Evolutionary conservation across 2,888 invertebrate genomes (phyloP).

Genomic region (Ectropis crepuscularia): DNA sequence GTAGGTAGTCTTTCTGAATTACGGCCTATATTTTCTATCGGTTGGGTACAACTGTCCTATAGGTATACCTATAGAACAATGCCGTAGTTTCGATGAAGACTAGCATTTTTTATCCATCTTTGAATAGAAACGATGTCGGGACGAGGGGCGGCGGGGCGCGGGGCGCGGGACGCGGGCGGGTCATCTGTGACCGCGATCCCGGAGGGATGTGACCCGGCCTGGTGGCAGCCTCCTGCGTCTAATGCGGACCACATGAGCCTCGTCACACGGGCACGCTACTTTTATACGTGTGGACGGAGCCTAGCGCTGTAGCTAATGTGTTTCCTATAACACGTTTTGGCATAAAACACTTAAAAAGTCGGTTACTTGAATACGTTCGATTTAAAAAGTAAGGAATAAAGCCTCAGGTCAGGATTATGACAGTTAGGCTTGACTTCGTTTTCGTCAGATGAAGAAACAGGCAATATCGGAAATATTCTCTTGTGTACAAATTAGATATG

Average conservation of each 20-base stretch:
- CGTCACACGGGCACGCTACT: slow-evolving; percentile 3
- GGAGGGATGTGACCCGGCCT: slow-evolving; percentile 30
- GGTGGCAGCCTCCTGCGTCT: slow-evolving; percentile 30
- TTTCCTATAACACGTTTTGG: too few relatives aligned
- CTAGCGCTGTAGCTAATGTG: too few relatives aligned
- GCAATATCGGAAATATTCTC: too few relatives aligned
- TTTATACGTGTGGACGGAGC: background rate
- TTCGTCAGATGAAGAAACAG: too few relatives aligned
- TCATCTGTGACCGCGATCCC: slow-evolving; percentile 36
- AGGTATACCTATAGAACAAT: slow-evolving; percentile 15
- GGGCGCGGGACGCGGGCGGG: slow-evolving; percentile 22
- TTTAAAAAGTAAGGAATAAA: too few relatives aligned
- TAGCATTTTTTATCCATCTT: slow-evolving; percentile 32
- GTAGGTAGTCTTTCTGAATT: background rate
- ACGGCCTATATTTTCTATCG: background rate
- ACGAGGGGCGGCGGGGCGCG: slow-evolving; percentile 9
- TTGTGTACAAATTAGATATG: too few relatives aligned
- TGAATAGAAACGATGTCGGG: slow-evolving; percentile 33
- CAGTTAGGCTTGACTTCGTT: too few relatives aligned
- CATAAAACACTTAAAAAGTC: too few relatives aligned
- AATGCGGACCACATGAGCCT: slow-evolving; percentile 21
- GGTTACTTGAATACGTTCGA: too few relatives aligned
- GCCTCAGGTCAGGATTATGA: too few relatives aligned
- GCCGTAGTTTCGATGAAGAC: slow-evolving; percentile 19
- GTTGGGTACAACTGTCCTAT: slow-evolving; percentile 1